Conservation (phyloP, 2,113 vertebrate species). For the Leptosomus discolor region DNA sequence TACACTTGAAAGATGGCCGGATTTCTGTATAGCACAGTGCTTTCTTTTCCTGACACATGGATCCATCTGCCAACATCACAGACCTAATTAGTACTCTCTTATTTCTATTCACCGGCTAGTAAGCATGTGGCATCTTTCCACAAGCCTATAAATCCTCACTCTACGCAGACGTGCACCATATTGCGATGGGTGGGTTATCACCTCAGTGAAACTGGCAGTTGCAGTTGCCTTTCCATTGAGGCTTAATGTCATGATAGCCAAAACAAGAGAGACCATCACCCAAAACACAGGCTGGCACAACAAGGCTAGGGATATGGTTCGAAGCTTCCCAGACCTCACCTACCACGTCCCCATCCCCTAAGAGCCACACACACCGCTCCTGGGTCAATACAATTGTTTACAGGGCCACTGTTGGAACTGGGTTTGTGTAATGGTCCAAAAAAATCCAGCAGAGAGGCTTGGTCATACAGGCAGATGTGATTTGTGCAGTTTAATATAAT, state of each 20-base stretch:
- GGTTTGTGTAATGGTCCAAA: background rate
- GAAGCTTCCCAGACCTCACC: background rate
- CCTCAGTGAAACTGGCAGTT: background rate
- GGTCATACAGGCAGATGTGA: background rate
- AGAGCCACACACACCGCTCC: background rate
- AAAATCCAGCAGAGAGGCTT: background rate
- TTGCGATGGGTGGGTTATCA: background rate
- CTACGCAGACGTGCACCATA: background rate
- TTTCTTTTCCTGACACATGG: conserved; percentile 19
- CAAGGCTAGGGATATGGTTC: rapidly evolving
- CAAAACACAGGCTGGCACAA: conserved; percentile 31
- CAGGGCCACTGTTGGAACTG: rapidly evolving
- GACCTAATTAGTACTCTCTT: conserved; percentile 35
- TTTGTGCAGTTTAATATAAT: background rate
- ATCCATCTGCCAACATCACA: conserved; percentile 34
- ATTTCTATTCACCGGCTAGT: background rate
- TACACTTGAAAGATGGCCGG: background rate
- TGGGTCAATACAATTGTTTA: background rate
- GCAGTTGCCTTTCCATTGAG: background rate
- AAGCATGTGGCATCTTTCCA: conserved; percentile 40
- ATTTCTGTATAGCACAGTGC: background rate
- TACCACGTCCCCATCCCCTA: rapidly evolving
- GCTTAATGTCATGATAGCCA: conserved; percentile 12
- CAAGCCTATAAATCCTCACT: conserved; percentile 6
- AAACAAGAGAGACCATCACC: conserved; percentile 29